Conservation (phyloP, 2,113 vertebrate species). For the Poeciliopsis prolifica region DNA sequence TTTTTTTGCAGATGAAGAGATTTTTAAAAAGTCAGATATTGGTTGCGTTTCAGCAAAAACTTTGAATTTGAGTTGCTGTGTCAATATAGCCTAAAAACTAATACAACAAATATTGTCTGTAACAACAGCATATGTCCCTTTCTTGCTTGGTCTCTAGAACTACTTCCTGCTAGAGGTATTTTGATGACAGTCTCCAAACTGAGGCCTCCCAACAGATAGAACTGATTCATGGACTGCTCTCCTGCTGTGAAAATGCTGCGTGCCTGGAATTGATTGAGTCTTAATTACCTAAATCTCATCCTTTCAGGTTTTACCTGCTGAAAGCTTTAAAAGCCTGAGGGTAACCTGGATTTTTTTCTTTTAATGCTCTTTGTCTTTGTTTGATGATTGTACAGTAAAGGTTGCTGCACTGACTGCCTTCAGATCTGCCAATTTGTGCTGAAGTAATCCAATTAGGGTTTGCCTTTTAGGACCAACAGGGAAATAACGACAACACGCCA, state of each 20-base stretch:
- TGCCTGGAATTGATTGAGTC: conserved; percentile 33
- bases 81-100: too few relatives aligned
- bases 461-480: conserved; percentile 50
- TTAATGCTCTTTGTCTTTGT: conserved; percentile 6
- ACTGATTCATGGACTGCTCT: conserved; percentile 34
- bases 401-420: conserved; percentile 38
- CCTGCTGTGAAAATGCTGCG: conserved; percentile 14
- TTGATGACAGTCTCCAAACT: conserved; percentile 35
- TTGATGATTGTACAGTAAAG: conserved; percentile 23
- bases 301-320: conserved; percentile 33
- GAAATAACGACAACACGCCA: conserved; percentile 58
- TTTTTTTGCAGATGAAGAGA: too few relatives aligned
- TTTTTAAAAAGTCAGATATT: too few relatives aligned
- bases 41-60: too few relatives aligned
- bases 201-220: conserved; percentile 46
- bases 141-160: conserved; percentile 3
- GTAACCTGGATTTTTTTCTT: conserved; percentile 33
- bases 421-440: conserved; percentile 53
- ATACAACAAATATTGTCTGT: conserved; percentile 16
- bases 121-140: conserved; percentile 47
- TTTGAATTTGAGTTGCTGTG: neutral
- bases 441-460: conserved; percentile 63
- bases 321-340: conserved; percentile 22
- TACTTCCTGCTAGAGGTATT: conserved; percentile 51
- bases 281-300: conserved; percentile 45